Conservation (phyloP, 2,113 vertebrate genomes). For the Penelope pileata region DNA sequence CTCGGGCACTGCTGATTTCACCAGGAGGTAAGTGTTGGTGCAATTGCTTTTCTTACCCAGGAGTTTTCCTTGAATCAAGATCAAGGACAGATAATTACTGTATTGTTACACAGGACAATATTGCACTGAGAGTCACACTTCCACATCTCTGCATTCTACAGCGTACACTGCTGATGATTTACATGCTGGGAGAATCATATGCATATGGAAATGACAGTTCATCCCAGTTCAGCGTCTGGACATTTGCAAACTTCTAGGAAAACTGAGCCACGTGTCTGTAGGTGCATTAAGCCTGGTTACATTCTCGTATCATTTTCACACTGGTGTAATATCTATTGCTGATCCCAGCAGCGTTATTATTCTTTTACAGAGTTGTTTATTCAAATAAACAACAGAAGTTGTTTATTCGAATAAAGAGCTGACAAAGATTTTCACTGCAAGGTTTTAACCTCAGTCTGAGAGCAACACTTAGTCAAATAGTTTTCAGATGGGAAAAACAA, state of each 20-base stretch:
- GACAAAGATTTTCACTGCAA: not conserved
- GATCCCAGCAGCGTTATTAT: not conserved
- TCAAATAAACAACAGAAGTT: too few species aligned
- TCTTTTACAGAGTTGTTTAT: not conserved
- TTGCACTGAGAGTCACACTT: not conserved
- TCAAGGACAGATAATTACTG: not conserved
- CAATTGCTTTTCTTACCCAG: rapidly evolving
- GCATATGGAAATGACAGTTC: not conserved
- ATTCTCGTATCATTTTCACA: not conserved
- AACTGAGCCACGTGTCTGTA: not conserved
- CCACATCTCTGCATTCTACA: not conserved
- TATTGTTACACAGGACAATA: not conserved
- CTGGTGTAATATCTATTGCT: not conserved
- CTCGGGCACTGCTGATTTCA: not conserved
- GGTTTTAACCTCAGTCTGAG: not conserved
- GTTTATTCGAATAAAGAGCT: not conserved
- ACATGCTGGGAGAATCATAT: not conserved
- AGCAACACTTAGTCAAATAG: not conserved
- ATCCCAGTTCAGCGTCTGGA: not conserved
- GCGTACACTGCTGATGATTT: not conserved
- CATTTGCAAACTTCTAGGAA: not conserved
- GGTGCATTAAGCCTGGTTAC: not conserved
- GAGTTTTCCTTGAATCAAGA: not conserved
- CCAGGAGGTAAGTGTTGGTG: not conserved
- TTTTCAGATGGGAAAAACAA: not conserved